A percentile compares a stretch with the other conserved stretches of the same genome.
Evolutionary conservation across 2,797 vertebrate species (phyloP).

Genomic region (Carcharodon carcharias): DNA sequence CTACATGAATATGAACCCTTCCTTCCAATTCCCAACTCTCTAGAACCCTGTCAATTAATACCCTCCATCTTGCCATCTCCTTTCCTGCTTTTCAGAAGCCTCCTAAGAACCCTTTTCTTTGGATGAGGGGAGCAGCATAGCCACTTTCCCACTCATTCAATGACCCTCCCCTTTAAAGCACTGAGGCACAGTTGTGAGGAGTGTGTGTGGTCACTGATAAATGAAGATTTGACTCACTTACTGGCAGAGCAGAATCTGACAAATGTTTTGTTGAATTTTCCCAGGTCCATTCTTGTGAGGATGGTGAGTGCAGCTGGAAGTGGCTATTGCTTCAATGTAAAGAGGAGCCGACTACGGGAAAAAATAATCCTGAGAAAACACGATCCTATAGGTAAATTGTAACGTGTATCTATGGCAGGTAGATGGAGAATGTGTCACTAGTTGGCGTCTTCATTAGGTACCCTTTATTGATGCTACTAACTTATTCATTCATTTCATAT

Average conservation of each 20-base stretch:
- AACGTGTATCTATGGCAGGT: not conserved
- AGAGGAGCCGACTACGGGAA: slow-evolving; percentile 69
- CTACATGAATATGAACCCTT: not conserved
- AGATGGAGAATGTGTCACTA: not conserved
- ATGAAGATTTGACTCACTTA: not conserved
- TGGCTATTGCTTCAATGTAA: slow-evolving; percentile 73
- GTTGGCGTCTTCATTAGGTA: not conserved
- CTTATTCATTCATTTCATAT: not conserved
- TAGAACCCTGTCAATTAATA: not conserved
- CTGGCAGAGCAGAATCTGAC: not conserved
- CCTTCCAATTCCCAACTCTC: not conserved
- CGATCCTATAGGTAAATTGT: slow-evolving; percentile 78
- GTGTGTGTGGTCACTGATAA: not conserved
- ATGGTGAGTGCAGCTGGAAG: slow-evolving; percentile 88
- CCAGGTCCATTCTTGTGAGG: slow-evolving; percentile 79
- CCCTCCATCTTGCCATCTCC: not conserved
- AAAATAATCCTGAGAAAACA: slow-evolving; percentile 79
- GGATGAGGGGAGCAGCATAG: no score
- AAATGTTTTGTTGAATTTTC: slow-evolving; percentile 32
- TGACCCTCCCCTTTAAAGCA: not conserved
- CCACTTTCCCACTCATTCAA: not conserved
- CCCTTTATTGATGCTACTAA: not conserved
- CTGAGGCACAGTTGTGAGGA: no score
- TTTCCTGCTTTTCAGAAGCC: not conserved
- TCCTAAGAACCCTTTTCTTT: not conserved